phyloP scores from a whole-genome alignment of 2,113 vertebrate species.

The Australoheros scitulus region DNA sequence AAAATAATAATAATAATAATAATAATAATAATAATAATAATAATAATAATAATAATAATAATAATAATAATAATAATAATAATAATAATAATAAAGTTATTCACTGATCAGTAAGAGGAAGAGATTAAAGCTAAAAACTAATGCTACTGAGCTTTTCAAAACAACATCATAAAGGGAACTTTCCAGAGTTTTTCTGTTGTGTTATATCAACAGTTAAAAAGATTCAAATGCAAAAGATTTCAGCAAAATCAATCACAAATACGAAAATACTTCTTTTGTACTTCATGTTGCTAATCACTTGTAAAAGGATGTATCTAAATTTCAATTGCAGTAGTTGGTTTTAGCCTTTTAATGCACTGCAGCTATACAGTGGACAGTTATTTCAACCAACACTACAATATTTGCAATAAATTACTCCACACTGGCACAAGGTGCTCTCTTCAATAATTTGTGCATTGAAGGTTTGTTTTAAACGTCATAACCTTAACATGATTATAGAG shows the following conservation, averaged over 20 bases:
- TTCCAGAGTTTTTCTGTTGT: not conserved
- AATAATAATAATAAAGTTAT: not conserved
- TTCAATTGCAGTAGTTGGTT: not conserved
- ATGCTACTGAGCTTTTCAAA: not conserved
- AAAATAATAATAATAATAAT: not conserved
- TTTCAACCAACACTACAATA: not conserved
- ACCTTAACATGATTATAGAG: not conserved
- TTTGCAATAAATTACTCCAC: not conserved
- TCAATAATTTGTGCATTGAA: no score
- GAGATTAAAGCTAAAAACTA: not conserved
- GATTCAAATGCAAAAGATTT: not conserved
- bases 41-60: not conserved
- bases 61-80: not conserved
- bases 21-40: not conserved
- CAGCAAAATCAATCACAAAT: not conserved
- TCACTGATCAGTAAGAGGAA: not conserved
- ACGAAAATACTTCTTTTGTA: not conserved
- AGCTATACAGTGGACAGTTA: not conserved
- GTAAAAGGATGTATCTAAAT: not conserved
- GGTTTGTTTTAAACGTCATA: not conserved
- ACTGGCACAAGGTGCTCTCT: not conserved
- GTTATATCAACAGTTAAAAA: not conserved
- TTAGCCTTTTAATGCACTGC: not conserved
- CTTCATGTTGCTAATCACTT: not conserved
- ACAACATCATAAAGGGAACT: not conserved